Percentiles rank a stretch among this genome's conserved stretches.
phyloP scores from a whole-genome alignment of 2,888 invertebrate species.

The Pelosia muscerda region DNA sequence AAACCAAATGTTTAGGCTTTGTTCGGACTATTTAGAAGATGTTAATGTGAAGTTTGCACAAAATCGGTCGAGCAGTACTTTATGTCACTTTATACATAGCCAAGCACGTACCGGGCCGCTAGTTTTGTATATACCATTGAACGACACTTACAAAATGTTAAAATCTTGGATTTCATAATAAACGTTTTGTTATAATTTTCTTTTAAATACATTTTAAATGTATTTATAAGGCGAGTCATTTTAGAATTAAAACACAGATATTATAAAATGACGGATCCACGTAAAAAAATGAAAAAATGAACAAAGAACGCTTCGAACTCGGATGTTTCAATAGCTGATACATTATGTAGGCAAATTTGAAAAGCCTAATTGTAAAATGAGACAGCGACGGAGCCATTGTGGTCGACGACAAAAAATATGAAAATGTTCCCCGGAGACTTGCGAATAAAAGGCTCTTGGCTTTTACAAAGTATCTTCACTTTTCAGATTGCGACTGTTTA shows the following conservation, averaged over 20 bases:
- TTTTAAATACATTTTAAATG: too few relatives aligned
- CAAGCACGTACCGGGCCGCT: too few relatives aligned
- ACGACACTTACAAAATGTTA: too few relatives aligned
- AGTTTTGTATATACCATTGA: too few relatives aligned
- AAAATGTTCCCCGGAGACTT: constrained; percentile 53
- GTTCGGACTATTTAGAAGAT: too few relatives aligned
- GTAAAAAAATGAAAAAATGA: background rate
- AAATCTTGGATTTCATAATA: too few relatives aligned
- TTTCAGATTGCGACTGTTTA: constrained; percentile 16
- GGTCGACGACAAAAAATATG: constrained; percentile 53
- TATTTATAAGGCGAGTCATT: background rate
- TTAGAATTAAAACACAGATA: background rate
- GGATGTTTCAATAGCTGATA: constrained; percentile 38
- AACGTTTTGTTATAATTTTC: too few relatives aligned
- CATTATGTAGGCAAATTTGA: constrained; percentile 50
- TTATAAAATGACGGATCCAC: background rate
- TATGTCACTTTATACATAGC: too few relatives aligned
- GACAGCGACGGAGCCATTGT: constrained; percentile 55
- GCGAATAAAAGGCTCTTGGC: constrained; percentile 50
- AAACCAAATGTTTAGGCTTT: too few relatives aligned
- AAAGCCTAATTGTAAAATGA: constrained; percentile 64
- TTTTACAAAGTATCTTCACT: constrained; percentile 57
- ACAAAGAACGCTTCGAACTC: constrained; percentile 18
- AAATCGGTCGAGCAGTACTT: too few relatives aligned
- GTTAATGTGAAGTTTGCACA: too few relatives aligned